These are phyloP conservation scores for Eumerus sabulonum DNA, from an alignment of 2,888 invertebrate genomes.

Conservation along the genomic window DNA sequence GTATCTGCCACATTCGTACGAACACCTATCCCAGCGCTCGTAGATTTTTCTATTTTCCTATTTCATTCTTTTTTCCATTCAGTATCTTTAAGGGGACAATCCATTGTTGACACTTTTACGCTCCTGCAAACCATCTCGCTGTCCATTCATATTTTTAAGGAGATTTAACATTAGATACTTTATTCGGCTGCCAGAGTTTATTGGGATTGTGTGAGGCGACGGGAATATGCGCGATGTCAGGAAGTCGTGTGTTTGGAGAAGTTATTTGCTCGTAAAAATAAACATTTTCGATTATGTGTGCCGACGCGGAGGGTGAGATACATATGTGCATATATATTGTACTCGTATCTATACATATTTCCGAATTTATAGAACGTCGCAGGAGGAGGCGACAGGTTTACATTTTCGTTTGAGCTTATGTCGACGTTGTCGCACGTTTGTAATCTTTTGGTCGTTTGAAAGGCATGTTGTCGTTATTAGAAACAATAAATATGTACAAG, in stretches of 20 bases:
- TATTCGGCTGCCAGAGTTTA: constrained; percentile 41
- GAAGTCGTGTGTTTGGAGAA: constrained; percentile 16
- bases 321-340: no score
- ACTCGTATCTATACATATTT: no score
- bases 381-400: no score
- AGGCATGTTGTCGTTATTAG: no score
- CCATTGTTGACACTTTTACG: constrained; percentile 59
- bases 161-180: constrained; percentile 41
- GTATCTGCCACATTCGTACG: no score
- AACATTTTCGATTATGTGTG: constrained; percentile 25
- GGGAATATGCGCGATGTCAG: constrained; percentile 19
- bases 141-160: constrained; percentile 25
- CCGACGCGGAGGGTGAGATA: not conserved
- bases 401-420: no score
- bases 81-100: constrained; percentile 7
- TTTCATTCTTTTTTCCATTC: not conserved
- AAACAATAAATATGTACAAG: no score
- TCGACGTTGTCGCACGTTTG: no score
- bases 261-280: constrained; percentile 28
- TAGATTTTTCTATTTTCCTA: no score
- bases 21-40: no score
- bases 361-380: no score
- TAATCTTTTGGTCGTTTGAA: no score
- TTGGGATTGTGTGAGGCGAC: constrained; percentile 32
- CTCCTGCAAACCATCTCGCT: constrained; percentile 18